These are phyloP conservation scores for Halocynthia aurantium DNA, from an alignment of 23 tunicate genomes.

Conservation along the genomic window DNA sequence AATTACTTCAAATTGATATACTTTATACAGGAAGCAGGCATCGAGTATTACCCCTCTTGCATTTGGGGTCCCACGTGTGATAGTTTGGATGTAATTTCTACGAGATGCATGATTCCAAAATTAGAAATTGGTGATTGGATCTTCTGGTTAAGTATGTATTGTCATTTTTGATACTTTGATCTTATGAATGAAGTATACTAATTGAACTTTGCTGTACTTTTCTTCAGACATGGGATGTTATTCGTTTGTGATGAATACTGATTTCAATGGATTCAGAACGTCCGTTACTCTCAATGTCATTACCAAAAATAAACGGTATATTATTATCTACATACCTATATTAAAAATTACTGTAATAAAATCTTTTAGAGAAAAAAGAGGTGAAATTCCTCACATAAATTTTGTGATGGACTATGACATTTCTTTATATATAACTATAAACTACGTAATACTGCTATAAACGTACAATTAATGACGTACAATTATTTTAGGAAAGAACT, in stretches of 20 bases:
- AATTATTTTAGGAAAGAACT: too few species aligned
- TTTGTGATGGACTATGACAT: too few species aligned
- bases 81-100: constrained; percentile 51
- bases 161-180: background rate
- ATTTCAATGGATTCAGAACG: constrained; percentile 79
- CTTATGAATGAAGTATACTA: too few species aligned
- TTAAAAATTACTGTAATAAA: too few species aligned
- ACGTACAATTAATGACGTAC: too few species aligned
- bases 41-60: constrained; percentile 30
- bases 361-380: too few species aligned
- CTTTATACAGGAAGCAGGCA: background rate
- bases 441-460: too few species aligned
- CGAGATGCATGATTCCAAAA: constrained; percentile 41
- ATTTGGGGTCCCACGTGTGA: constrained; percentile 97
- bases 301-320: too few species aligned
- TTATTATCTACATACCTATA: too few species aligned
- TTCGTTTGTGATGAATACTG: constrained; percentile 37
- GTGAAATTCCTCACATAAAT: too few species aligned
- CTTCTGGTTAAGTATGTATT: constrained; percentile 53
- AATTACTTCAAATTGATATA: background rate
- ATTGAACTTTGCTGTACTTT: too few species aligned
- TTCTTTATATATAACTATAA: too few species aligned
- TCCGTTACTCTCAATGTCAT: background rate
- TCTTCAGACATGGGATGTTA: constrained; percentile 87
- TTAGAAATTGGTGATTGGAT: constrained; percentile 71